Evolutionary conservation across 2,888 invertebrate species (phyloP).

Genomic region (Tenthredo livida): DNA sequence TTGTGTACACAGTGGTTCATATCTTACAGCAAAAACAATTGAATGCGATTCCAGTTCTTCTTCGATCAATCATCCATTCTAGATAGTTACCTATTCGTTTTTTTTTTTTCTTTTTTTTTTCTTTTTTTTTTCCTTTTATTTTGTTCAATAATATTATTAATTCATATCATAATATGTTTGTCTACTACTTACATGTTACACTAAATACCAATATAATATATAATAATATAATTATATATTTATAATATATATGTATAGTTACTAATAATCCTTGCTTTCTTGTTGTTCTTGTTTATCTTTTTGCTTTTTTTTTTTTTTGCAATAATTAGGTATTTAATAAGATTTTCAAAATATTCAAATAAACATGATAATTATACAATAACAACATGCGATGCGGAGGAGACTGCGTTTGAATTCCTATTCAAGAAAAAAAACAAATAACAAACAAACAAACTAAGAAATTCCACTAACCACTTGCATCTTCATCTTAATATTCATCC

Average conservation of each 20-base stretch:
- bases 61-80: slow-evolving; percentile 28
- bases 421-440: slow-evolving; percentile 21
- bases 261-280: slow-evolving; percentile 68
- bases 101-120: slow-evolving; percentile 59
- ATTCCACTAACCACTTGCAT: slow-evolving; percentile 39
- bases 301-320: slow-evolving; percentile 58
- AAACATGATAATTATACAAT: slow-evolving; percentile 67
- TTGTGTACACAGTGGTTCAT: slow-evolving; percentile 65
- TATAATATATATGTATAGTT: slow-evolving; percentile 69
- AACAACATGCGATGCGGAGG: slow-evolving; percentile 62
- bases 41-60: slow-evolving; percentile 56
- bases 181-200: slow-evolving; percentile 72
- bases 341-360: slow-evolving; percentile 66
- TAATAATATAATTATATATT: slow-evolving; percentile 65
- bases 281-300: slow-evolving; percentile 55
- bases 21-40: slow-evolving; percentile 65
- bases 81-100: slow-evolving; percentile 16
- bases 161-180: slow-evolving; percentile 65
- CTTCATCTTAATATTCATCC: background rate
- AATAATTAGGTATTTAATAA: slow-evolving; percentile 63
- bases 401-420: slow-evolving; percentile 34
- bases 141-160: slow-evolving; percentile 63
- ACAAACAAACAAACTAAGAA: background rate
- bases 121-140: slow-evolving; percentile 58
- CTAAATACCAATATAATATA: slow-evolving; percentile 70